phyloP scores from a whole-genome alignment of 2,113 vertebrate genomes.

The Spilogale gracilis region DNA sequence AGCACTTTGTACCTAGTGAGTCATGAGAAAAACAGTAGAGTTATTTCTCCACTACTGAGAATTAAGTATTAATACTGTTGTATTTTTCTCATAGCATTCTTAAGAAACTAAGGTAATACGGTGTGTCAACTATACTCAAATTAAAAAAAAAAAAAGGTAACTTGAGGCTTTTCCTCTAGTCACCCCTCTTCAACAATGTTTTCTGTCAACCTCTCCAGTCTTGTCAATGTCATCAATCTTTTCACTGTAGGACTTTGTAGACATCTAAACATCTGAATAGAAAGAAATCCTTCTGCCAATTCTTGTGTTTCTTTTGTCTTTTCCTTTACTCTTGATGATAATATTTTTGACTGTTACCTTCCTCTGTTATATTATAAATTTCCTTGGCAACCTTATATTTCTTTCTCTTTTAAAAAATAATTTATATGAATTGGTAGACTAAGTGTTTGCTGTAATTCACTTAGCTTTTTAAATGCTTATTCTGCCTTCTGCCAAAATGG shows the following conservation, averaged over 20 bases:
- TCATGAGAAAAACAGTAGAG: not conserved
- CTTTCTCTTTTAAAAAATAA: constrained; percentile 50
- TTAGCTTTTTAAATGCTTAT: not conserved
- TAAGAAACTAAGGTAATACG: not conserved
- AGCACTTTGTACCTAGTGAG: not conserved
- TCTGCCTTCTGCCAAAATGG: constrained; percentile 10
- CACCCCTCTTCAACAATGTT: not conserved
- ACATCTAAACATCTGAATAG: not conserved
- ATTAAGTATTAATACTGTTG: not conserved
- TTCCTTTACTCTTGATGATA: not conserved
- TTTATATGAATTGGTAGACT: not conserved
- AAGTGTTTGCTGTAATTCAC: constrained; percentile 28
- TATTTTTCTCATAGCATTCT: not conserved
- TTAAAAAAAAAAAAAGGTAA: not conserved
- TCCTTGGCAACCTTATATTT: not conserved
- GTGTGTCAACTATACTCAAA: not conserved
- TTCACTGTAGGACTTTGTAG: not conserved
- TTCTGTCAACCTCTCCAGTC: not conserved
- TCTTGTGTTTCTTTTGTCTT: not conserved
- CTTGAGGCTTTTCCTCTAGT: not conserved
- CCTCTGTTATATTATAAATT: not conserved
- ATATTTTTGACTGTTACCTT: not conserved
- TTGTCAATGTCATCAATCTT: not conserved
- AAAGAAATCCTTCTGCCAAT: not conserved
- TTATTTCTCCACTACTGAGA: not conserved